phyloP scores from a whole-genome alignment of 2,113 vertebrate species.

The Theristicus caerulescens region DNA sequence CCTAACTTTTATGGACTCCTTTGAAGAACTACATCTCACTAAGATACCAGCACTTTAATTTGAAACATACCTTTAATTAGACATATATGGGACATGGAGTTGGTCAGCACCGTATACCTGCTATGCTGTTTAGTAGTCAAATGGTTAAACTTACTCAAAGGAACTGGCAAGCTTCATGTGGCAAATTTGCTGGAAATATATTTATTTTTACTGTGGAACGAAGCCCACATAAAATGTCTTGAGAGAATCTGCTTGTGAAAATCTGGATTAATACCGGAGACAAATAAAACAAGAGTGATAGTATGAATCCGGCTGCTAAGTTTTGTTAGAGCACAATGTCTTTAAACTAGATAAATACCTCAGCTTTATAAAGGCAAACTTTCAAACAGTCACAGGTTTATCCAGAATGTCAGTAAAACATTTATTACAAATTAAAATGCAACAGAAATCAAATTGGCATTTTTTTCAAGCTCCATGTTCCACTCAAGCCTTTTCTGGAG shows the following conservation, averaged over 20 bases:
- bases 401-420: slow-evolving; percentile 30
- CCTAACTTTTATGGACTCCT: not conserved
- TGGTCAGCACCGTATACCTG: not conserved
- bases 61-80: not conserved
- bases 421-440: slow-evolving; percentile 58
- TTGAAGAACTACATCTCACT: not conserved
- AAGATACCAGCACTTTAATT: not conserved
- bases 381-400: slow-evolving; percentile 25
- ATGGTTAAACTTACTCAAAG: slow-evolving; percentile 3
- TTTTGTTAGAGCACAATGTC: slow-evolving; percentile 7
- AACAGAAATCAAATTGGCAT: not conserved
- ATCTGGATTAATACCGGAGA: not conserved
- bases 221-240: slow-evolving; percentile 1
- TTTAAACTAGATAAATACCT: slow-evolving; percentile 18
- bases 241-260: slow-evolving; percentile 41
- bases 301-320: not conserved
- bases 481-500: not conserved
- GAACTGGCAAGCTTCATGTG: not conserved
- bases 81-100: not conserved
- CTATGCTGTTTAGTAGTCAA: not conserved
- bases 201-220: slow-evolving; percentile 33
- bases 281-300: slow-evolving; percentile 36
- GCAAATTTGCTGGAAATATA: slow-evolving; percentile 29
- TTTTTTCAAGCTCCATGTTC: slow-evolving; percentile 30
- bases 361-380: slow-evolving; percentile 10